Evolutionary conservation across 2,888 invertebrate genomes (phyloP), one percentile per base, ranked within the genome.

Genomic region (Allacma fusca): DNA sequence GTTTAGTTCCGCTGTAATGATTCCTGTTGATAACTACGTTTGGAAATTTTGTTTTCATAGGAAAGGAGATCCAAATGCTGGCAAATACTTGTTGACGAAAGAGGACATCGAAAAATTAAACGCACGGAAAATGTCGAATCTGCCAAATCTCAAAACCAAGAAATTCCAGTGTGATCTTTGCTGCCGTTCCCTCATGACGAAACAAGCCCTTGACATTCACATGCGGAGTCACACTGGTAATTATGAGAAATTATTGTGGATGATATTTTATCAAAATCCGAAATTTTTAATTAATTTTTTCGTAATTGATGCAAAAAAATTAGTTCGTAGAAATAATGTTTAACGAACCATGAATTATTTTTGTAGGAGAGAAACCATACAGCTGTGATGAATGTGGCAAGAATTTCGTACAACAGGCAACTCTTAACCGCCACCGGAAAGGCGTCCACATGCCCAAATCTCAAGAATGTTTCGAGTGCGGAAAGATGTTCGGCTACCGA

Each of bases 141-240:
- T 68, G 68, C 34, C 43, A 68, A 68, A 23, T 40, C 68, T 68
- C 34, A 34, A 68, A 34, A 73, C 59, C 62, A 83, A 83, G 76
- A 83, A 83, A 78, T 83, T 83, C 70, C 81, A 81, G 44, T 83
- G 83, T 81, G 81, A 83, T 79, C 77, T 83, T 44, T 83, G 83
- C 79, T 79, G 83, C 34, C 77, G 83, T 68, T 80, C 80, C 69
- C 81, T 83, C 78, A 83, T 83, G 83, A 81, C 81, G 74, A 83
- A 83, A 65, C 83, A 83, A 77, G 80, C 81, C 24, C 74, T 83
- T 77, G 83, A 81, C 71, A 83, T 83, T 80, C 83, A 83, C 65
- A 83, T 83, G 83, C 75, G 83, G 68, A 81, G 81, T 72, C 83
- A 83, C 77, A 83, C 83, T 75, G 83, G 83, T 80, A 75, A 72